phyloP scores from a whole-genome alignment of 2,113 vertebrate species.

The Bos javanicus region DNA sequence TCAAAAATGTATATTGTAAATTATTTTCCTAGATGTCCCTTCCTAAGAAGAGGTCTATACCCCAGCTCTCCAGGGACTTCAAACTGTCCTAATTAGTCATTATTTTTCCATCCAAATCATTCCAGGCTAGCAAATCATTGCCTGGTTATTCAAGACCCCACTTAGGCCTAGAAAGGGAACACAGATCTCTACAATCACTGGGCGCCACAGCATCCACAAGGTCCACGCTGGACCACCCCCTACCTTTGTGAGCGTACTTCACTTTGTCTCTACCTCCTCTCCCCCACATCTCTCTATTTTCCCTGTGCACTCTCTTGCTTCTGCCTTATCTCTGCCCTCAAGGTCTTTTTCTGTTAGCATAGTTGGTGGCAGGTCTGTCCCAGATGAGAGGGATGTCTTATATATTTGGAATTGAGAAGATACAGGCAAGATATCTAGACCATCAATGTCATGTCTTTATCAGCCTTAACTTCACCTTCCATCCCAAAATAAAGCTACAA shows the following conservation, averaged over 20 bases:
- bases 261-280: neutral
- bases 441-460: neutral
- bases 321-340: neutral
- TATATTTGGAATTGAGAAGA: neutral
- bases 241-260: neutral
- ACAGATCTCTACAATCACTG: neutral
- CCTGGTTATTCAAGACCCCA: neutral
- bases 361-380: neutral
- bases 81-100: neutral
- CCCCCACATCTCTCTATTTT: neutral
- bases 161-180: neutral
- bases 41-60: neutral
- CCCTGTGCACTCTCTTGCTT: neutral
- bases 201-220: neutral
- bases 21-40: neutral
- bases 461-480: neutral
- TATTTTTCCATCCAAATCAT: neutral
- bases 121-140: neutral
- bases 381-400: neutral
- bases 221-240: too few relatives aligned
- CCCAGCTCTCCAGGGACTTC: neutral
- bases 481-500: neutral
- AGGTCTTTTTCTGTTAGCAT: neutral
- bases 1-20: neutral
- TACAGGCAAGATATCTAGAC: neutral